phyloP scores from a whole-genome alignment of 2,113 vertebrate genomes.

The Ceyx cyanopectus region DNA sequence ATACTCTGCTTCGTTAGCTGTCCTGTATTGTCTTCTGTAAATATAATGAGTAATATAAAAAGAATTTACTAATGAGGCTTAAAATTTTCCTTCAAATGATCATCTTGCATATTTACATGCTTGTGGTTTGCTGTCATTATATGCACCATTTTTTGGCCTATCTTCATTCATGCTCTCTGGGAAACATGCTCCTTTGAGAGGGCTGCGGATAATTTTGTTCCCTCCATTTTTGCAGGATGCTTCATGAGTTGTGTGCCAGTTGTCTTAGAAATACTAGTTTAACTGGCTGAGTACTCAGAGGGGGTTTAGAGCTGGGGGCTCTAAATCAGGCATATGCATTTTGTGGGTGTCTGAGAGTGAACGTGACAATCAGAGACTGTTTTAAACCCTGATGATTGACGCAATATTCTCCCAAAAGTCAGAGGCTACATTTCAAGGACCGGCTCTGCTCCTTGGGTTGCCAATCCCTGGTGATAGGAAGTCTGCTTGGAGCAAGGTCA shows the following conservation, averaged over 20 bases:
- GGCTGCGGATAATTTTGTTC: background rate
- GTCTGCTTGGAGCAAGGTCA: constrained; percentile 74
- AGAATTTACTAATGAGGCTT: constrained; percentile 34
- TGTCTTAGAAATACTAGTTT: background rate
- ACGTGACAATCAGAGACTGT: background rate
- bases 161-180: background rate
- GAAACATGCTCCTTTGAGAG: background rate
- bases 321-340: background rate
- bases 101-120: background rate
- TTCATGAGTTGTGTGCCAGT: background rate
- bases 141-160: background rate
- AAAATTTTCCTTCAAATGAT: constrained; percentile 22
- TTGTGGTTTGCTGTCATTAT: constrained; percentile 42
- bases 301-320: background rate
- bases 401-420: background rate
- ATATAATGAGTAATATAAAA: constrained; percentile 19
- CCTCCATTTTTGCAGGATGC: background rate
- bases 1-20: background rate
- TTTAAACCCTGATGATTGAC: background rate
- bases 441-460: background rate
- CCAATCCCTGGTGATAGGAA: constrained; percentile 48
- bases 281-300: background rate
- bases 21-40: constrained; percentile 36
- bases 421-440: constrained; percentile 55
- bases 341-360: background rate